phyloP scores from a whole-genome alignment of 2,888 invertebrate species.

The Nemurella pictetii region DNA sequence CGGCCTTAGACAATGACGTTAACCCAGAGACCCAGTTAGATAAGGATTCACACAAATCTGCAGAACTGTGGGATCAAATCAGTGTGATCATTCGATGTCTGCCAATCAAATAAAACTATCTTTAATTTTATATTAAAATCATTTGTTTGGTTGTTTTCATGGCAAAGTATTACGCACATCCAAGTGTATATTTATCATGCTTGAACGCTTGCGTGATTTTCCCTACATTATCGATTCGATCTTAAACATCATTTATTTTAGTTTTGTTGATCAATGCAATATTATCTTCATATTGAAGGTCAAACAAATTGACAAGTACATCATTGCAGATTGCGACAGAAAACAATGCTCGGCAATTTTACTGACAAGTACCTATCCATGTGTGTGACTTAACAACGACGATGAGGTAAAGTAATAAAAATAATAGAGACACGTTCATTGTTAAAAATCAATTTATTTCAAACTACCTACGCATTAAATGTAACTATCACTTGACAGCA shows the following conservation, averaged over 20 bases:
- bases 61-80: neutral
- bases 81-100: neutral
- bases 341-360: neutral
- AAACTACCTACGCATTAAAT: neutral
- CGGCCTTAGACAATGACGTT: neutral
- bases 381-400: too few species aligned
- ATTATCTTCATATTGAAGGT: neutral
- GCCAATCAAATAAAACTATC: neutral
- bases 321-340: neutral
- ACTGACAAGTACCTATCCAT: neutral
- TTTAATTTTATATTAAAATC: neutral
- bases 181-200: neutral
- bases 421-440: too few species aligned
- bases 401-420: neutral
- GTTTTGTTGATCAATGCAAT: neutral
- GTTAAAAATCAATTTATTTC: neutral
- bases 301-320: neutral
- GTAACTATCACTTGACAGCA: neutral
- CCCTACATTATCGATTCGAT: neutral
- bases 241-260: neutral
- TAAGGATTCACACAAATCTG: neutral
- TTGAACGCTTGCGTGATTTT: neutral
- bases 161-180: neutral
- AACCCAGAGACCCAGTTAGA: conserved; percentile 18
- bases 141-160: neutral